These are phyloP conservation scores for Camelus dromedarius DNA, from an alignment of 2,113 vertebrate species.

Conservation along the genomic window DNA sequence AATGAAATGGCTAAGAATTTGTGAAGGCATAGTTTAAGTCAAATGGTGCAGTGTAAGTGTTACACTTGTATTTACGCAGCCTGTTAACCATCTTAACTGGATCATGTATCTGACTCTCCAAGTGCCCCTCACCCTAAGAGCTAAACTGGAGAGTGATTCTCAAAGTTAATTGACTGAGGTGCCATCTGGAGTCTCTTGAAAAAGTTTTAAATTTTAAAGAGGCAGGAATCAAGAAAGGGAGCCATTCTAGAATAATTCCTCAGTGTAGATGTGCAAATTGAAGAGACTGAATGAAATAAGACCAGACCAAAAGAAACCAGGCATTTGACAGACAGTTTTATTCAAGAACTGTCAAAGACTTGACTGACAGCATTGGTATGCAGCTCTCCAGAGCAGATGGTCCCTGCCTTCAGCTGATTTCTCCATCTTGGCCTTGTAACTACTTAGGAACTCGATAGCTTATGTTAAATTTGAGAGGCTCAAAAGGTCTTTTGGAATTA, in stretches of 20 bases:
- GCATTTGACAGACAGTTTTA: background rate
- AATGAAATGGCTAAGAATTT: slow-evolving; percentile 59
- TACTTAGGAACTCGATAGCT: background rate
- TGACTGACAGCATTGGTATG: background rate
- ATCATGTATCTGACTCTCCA: background rate
- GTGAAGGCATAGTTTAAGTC: slow-evolving; percentile 57
- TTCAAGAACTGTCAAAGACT: background rate
- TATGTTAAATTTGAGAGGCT: background rate
- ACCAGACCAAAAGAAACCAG: background rate
- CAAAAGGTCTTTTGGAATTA: background rate
- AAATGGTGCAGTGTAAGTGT: slow-evolving; percentile 33
- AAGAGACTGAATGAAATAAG: background rate
- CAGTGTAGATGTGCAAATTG: background rate
- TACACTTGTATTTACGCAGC: slow-evolving; percentile 40
- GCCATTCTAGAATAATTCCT: background rate
- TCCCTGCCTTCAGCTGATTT: background rate
- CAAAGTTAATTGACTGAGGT: background rate
- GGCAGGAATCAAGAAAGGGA: background rate
- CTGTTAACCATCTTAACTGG: background rate
- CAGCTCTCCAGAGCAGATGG: background rate
- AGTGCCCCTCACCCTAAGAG: background rate
- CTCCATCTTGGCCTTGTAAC: background rate
- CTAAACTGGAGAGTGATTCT: background rate
- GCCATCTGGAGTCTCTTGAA: slow-evolving; percentile 52
- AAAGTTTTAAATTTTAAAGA: slow-evolving; percentile 29